A percentile compares a stretch with the other conserved stretches of the same genome.
phyloP scores from a whole-genome alignment of 2,113 vertebrate genomes.

The Ancistrus triradiatus region DNA sequence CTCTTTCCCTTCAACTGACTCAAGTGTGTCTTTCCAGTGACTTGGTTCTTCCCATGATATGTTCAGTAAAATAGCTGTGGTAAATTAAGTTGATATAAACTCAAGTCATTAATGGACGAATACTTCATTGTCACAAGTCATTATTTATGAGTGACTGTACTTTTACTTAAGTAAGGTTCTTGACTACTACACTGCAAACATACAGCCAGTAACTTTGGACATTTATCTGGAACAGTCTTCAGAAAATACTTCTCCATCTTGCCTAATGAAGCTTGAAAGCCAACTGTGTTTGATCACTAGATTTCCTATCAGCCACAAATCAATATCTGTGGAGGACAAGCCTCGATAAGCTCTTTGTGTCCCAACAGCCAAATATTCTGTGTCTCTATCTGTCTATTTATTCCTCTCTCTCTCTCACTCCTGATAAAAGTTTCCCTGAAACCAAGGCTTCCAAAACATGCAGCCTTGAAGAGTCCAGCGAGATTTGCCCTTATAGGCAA shows the following conservation, averaged over 20 bases:
- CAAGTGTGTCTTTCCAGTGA: too few species aligned
- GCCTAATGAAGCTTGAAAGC: conserved; percentile 20
- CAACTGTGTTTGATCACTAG: conserved; percentile 22
- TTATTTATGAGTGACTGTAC: background rate
- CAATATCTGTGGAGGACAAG: conserved; percentile 21
- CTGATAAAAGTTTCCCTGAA: conserved; percentile 82
- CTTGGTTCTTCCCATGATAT: too few species aligned
- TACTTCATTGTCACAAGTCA: too few species aligned
- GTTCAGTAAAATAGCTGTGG: too few species aligned
- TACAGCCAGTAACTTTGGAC: background rate
- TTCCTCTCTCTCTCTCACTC: conserved; percentile 48
- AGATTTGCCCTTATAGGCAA: conserved; percentile 16
- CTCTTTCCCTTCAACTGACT: too few species aligned
- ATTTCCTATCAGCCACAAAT: conserved; percentile 24
- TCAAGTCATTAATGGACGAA: too few species aligned
- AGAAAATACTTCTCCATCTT: conserved; percentile 5
- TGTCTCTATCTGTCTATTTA: conserved; percentile 74
- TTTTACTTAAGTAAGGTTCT: too few species aligned
- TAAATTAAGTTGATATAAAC: too few species aligned
- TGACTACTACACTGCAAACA: too few species aligned
- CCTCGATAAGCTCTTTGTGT: conserved; percentile 50
- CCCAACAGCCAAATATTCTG: conserved; percentile 80
- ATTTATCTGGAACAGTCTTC: background rate
- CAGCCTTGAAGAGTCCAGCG: conserved; percentile 75
- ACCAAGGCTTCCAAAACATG: conserved; percentile 83